Evolutionary conservation across 1,140 invertebrate genomes (phyloP).

Genomic region (Lepidostoma basale): DNA sequence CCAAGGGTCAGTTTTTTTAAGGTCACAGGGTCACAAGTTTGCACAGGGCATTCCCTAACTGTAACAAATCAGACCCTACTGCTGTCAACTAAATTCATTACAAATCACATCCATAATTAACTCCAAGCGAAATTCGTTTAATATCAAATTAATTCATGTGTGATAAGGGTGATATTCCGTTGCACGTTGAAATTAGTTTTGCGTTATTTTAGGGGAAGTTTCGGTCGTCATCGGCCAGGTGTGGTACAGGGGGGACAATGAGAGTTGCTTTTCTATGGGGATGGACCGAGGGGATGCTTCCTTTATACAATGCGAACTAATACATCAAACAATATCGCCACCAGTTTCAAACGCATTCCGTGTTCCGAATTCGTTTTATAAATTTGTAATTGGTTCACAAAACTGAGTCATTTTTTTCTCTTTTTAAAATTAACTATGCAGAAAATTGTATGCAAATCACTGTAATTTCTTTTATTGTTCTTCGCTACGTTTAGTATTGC

Average conservation of each 20-base stretch:
- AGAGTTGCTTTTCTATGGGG: neutral
- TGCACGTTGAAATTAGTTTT: neutral
- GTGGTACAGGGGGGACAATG: constrained; percentile 13
- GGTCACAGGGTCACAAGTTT: constrained; percentile 44
- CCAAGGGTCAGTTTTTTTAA: constrained; percentile 42
- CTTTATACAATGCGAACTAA: constrained; percentile 1
- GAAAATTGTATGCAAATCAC: no score
- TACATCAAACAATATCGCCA: neutral
- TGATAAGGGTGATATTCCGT: neutral
- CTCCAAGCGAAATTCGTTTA: neutral
- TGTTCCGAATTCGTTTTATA: no score
- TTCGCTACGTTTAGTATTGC: no score
- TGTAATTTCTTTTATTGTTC: no score
- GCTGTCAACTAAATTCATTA: neutral
- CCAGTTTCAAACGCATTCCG: no score
- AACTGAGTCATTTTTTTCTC: no score
- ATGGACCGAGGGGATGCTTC: constrained; percentile 36
- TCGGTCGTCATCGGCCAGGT: constrained; percentile 21
- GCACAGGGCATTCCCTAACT: constrained; percentile 29
- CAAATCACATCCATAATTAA: neutral
- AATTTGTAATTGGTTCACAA: no score
- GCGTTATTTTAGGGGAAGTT: neutral
- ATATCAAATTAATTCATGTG: neutral
- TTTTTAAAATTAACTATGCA: no score
- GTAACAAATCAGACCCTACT: constrained; percentile 30